Percentiles rank a stretch among this genome's conserved stretches.
phyloP scores from a whole-genome alignment of 2,888 invertebrate genomes.

The Rotaria sp. region DNA sequence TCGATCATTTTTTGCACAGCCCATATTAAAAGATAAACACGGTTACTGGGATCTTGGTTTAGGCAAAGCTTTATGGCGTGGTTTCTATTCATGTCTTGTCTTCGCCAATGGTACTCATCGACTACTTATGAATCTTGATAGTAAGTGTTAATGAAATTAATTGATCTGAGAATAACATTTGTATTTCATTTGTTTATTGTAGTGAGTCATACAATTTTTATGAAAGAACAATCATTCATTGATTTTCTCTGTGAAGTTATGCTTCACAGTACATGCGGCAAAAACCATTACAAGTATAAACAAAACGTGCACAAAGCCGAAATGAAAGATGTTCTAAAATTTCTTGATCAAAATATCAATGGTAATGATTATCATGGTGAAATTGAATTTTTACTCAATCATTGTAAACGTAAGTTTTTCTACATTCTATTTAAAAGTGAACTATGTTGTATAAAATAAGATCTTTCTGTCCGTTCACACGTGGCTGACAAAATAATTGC shows the following conservation, averaged over 20 bases:
- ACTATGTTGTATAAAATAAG: neutral
- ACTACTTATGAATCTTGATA: neutral
- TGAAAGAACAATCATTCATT: neutral
- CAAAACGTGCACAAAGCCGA: neutral
- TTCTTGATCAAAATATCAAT: neutral
- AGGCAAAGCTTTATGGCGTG: neutral
- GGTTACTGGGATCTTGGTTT: neutral
- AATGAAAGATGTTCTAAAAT: neutral
- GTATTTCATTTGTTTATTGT: too few relatives aligned
- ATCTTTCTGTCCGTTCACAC: neutral
- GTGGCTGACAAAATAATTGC: neutral
- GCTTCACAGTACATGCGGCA: neutral
- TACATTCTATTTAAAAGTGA: neutral
- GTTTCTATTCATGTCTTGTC: slow-evolving; percentile 16
- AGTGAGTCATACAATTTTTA: neutral
- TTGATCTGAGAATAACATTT: too few relatives aligned
- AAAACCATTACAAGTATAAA: neutral
- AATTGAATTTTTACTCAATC: neutral
- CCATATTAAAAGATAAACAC: neutral
- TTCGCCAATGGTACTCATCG: neutral
- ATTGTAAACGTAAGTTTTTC: neutral
- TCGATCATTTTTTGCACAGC: neutral
- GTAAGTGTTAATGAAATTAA: neutral
- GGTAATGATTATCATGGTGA: neutral
- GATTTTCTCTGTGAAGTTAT: neutral